Evolutionary conservation across 2,888 invertebrate genomes (phyloP), one percentile per base, ranked within the genome.

Genomic region (Catocala nupta): DNA sequence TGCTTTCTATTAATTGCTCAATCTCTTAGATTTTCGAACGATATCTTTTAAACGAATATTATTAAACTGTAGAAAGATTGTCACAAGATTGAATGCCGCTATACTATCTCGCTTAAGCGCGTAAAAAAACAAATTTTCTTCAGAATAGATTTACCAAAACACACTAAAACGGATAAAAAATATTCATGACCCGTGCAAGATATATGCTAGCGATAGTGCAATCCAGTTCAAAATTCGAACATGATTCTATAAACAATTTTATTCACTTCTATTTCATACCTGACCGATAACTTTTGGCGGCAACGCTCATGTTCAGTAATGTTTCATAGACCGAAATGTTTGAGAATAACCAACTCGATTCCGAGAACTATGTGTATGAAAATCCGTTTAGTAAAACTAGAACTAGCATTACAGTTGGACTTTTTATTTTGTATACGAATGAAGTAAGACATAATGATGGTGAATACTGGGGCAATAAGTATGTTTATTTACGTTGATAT

Each of bases 401-500:
- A 39, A 39, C 9, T 9, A 39, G 36, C 9, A 39, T 8, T 8
- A 39, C 36, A 39, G 25, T 25, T 39, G 36, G 36, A 9, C 0
- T 7, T 39, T 39, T 39, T 39, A 39, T 33, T 51, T 5, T 6
- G 5, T 51, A 36, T 12, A 11, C 9, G 16, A 16, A 12, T 34
- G 6, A 49, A 49, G n/a, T 49, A 7, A 49, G 34, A 34, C 49
- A 25, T 39, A 62, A 53, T 49, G 49, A 25, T 10, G 39, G n/a
- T 11, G n/a, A n/a, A 34, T 1, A 36, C 36, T 58, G 43, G 51
- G 43, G 47, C 25, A 47, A 53, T 49, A 49, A 51, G 55, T 54
- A 25, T 55, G 63, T 73, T 66, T 68, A 64, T 62, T 73, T 67
- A 75, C 65, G 69, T 60, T 64, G 53, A 36, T 64, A 67, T 71